Evolutionary conservation across 92 coral and sea anemone species (phyloP), one percentile per base, ranked within the genome.

Genomic region (Palythoa heliodiscus): DNA sequence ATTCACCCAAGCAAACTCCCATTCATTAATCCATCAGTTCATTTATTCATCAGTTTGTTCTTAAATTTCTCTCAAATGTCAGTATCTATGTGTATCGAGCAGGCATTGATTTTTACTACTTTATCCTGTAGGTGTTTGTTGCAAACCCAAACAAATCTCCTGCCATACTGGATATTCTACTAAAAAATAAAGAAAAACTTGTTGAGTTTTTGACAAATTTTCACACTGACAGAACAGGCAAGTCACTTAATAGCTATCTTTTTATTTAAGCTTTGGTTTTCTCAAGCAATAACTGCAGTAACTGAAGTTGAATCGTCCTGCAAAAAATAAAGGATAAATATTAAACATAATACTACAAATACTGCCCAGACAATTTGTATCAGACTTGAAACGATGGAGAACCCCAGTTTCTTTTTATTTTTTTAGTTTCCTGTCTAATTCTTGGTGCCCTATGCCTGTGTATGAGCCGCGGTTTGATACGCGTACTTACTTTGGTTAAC

Each of bases 221-320:
- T 75, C 99, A 96, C 83, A 96, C 91, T 7, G 99, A 96, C 64
- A 92, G 98, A 91, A 96, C 98, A 89, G 99, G 99, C 95, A 71
- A 69, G 43, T 15, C 35, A 22, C 10, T 4, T 20, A 8, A 63
- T 17, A 2, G 24, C 25, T 64, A 15, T 16, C 7, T 1, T 61
- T 61, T n/a, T 15, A 61, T 15, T 61, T 61, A 15, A 61, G 19
- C 11, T 14, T 22, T 22, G 11, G 29, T 67, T 67, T 67, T 22
- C 50, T 3, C 50, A 43, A 43, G 50, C 6, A 43, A 7, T 43
- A 3, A 43, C 50, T 43, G 48, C 48, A 43, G 48, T 7, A 43
- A 4, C 48, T 43, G 48, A 43, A 43, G 50, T 43, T 5, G 50
- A 43, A 43, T 43, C 9, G 35, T 43, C 9, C 50, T 43, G 50